phyloP scores from a whole-genome alignment of 2,888 invertebrate species.

The Lasioglossum marginatum region DNA sequence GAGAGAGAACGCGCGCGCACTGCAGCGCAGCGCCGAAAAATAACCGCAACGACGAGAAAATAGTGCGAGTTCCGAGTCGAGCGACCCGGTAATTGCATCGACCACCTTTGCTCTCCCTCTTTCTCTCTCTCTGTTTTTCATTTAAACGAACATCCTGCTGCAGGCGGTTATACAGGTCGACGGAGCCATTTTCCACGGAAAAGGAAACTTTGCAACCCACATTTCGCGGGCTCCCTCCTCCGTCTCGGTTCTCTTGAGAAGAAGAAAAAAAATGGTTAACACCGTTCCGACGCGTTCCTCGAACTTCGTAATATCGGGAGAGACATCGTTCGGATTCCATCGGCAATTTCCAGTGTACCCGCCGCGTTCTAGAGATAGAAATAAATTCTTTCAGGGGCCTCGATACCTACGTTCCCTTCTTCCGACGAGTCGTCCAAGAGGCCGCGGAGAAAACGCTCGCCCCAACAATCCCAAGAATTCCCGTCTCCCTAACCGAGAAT shows the following conservation, averaged over 20 bases:
- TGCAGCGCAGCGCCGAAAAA: conserved; percentile 20
- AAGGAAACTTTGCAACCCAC: conserved; percentile 1
- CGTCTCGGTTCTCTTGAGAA: neutral
- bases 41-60: conserved; percentile 25
- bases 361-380: conserved; percentile 18
- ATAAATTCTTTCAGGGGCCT: conserved; percentile 43
- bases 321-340: conserved; percentile 4
- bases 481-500: conserved; percentile 55
- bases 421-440: conserved; percentile 42
- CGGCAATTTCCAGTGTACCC: conserved; percentile 1
- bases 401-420: conserved; percentile 14
- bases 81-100: conserved; percentile 31
- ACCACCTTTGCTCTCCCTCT: neutral
- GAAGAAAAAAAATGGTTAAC: neutral
- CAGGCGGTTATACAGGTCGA: neutral
- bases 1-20: neutral
- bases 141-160: conserved; percentile 14
- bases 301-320: conserved; percentile 4
- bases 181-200: neutral
- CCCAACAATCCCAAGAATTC: conserved; percentile 66
- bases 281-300: conserved; percentile 10
- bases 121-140: neutral
- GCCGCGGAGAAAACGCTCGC: conserved; percentile 42
- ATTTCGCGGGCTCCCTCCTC: neutral
- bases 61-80: conserved; percentile 13